Base-by-base conservation (phyloP, 2,888 invertebrate species). In the Cheilosia pagana region DNA sequence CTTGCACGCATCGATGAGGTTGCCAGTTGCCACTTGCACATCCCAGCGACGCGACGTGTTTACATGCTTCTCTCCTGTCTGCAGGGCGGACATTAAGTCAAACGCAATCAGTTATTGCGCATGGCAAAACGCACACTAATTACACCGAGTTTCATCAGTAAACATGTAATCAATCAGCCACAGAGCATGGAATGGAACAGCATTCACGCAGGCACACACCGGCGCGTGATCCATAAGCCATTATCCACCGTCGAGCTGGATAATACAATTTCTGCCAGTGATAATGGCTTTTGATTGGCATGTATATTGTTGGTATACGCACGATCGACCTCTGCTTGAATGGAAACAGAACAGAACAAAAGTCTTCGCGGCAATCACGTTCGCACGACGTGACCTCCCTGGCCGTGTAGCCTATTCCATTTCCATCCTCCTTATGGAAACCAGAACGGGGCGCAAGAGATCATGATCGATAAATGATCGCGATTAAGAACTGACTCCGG, bases 161-260 rank as follows among this genome's bases (percentile, higher is more conserved):
- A 62, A 62, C 45, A 62, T 62, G 43, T 62, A 62, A 62, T 62
- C 62, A 62, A 43, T 62, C 62, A 62, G 60, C 41, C 41, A 43
- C 60, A 3, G n/a, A 5, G 62, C 45, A 62, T 14, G 62, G 8
- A n/a, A 23, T 35, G 12, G 28, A 28, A 28, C 16, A 14, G 28
- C 50, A 21, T 53, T 19, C 14, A 35, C 14, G 19, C 35, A 19
- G 3, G 31, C 55, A 35, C 14, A 35, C 14, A 35, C 35, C 12
- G 3, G 31, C 55, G 55, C 35, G 55, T 57, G 55, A 57, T 57
- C 55, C 55, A 19, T 31, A 35, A 50, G 23, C 21, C 23, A 50
- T 21, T 35, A 57, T 31, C 28, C 55, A n/a, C 8, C 35, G 35
- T 25, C n/a, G 19, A 52, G 21, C 23, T 28, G 21, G 31, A 28